A percentile compares a stretch with the other conserved stretches of the same genome.
Evolutionary conservation across 2,113 vertebrate species (phyloP).

Genomic region (Trachemys scripta): DNA sequence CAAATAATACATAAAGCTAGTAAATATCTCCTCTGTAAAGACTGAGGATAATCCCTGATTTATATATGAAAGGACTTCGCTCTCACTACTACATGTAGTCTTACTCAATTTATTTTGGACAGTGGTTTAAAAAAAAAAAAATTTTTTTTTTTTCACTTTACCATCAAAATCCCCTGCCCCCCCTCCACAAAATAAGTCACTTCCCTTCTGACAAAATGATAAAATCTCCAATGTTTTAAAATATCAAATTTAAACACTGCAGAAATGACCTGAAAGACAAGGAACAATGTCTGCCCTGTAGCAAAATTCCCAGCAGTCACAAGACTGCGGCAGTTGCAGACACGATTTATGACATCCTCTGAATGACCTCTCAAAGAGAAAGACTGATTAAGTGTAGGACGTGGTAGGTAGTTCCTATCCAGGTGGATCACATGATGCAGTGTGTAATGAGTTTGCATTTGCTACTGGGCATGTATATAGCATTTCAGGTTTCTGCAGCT

Average conservation of each 20-base stretch:
- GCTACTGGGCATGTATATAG: neutral
- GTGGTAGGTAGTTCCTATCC: neutral
- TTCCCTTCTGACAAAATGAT: neutral
- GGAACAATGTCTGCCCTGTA: neutral
- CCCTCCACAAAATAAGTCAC: neutral
- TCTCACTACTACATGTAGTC: neutral
- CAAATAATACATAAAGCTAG: neutral
- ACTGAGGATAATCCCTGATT: neutral
- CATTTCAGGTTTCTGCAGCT: neutral
- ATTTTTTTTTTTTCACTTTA: neutral
- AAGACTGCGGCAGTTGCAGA: neutral
- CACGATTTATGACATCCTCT: slow-evolving; percentile 32
- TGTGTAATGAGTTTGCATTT: neutral
- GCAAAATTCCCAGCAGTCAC: neutral
- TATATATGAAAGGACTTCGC: neutral
- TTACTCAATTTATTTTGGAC: neutral
- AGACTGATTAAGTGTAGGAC: neutral
- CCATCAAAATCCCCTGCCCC: neutral
- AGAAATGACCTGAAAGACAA: neutral
- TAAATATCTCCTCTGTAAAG: neutral
- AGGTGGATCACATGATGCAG: neutral
- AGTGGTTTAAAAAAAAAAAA: neutral
- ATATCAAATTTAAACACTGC: neutral
- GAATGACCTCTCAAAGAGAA: slow-evolving; percentile 1
- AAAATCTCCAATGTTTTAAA: neutral